Percentiles rank a stretch among this genome's conserved stretches.
Conservation (phyloP, 2,113 vertebrate species). For the Neoarius graeffei region DNA sequence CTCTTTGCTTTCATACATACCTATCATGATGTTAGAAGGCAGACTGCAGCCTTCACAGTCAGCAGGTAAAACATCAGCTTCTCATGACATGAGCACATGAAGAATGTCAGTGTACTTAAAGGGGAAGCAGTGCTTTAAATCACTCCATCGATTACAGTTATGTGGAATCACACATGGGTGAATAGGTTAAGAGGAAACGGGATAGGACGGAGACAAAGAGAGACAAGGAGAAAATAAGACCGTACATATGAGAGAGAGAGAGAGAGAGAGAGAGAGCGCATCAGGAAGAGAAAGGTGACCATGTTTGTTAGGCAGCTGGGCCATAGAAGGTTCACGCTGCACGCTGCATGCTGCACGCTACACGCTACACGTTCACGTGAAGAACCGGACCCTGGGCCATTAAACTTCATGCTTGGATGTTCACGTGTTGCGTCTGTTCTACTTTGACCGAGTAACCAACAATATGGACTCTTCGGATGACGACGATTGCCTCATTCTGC, state of each 20-base stretch:
- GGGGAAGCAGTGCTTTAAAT: neutral
- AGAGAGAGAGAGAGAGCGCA: neutral
- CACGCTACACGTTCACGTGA: no score
- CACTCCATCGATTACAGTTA: neutral
- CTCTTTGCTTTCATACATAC: neutral
- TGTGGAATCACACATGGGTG: neutral
- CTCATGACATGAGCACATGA: constrained; percentile 8
- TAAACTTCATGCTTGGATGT: no score
- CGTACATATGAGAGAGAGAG: neutral
- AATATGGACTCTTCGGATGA: no score
- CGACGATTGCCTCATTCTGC: no score
- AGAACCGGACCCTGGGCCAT: no score
- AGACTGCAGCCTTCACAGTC: neutral
- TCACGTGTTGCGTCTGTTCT: no score
- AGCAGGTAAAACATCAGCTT: constrained; percentile 13
- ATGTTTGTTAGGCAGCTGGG: constrained; percentile 1
- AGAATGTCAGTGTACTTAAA: neutral
- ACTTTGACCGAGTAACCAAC: no score
- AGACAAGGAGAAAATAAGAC: constrained; percentile 5
- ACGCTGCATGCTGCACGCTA: no score
- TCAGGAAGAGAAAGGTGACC: neutral
- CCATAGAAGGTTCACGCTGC: no score
- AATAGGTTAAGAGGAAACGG: neutral
- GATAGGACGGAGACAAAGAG: neutral
- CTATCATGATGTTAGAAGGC: neutral